phyloP scores from a whole-genome alignment of 2,113 vertebrate genomes.

The Pao palembangensis region DNA sequence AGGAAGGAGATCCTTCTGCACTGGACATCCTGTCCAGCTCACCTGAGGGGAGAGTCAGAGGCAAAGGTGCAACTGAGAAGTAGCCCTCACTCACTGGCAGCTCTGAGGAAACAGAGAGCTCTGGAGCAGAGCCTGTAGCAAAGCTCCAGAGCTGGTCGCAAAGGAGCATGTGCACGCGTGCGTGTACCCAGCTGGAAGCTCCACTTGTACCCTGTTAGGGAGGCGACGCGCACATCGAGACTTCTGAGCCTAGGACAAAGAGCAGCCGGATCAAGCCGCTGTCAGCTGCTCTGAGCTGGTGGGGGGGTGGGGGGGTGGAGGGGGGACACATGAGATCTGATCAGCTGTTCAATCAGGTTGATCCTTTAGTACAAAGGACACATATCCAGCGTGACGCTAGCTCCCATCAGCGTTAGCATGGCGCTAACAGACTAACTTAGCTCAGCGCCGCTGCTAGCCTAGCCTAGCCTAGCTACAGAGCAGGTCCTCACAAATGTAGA shows the following conservation, averaged over 20 bases:
- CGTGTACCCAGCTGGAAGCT: constrained; percentile 90
- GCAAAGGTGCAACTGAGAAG: no score
- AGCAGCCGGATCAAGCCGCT: constrained; percentile 84
- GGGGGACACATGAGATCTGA: constrained; percentile 18
- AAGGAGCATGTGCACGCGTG: no score
- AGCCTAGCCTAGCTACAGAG: not conserved
- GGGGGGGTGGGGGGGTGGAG: not conserved
- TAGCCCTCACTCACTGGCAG: no score
- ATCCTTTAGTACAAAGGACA: no score
- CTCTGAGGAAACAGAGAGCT: no score
- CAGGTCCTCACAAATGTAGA: not conserved
- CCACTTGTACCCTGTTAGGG: constrained; percentile 92
- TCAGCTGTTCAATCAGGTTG: not conserved
- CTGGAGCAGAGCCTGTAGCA: no score
- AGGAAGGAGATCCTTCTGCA: constrained; percentile 93
- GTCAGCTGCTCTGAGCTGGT: constrained; percentile 92
- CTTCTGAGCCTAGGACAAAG: constrained; percentile 82
- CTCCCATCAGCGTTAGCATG: no score
- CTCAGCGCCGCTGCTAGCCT: not conserved
- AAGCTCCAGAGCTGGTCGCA: not conserved
- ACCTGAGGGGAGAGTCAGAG: constrained; percentile 79
- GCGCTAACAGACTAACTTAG: not conserved
- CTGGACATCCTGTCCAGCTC: constrained; percentile 93
- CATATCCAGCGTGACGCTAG: no score
- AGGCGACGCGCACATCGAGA: constrained; percentile 76